Percentiles rank a stretch among this genome's conserved stretches.
These are phyloP conservation scores for Threskiornis aethiopicus DNA, from an alignment of 2,797 vertebrate genomes.

Conservation along the genomic window DNA sequence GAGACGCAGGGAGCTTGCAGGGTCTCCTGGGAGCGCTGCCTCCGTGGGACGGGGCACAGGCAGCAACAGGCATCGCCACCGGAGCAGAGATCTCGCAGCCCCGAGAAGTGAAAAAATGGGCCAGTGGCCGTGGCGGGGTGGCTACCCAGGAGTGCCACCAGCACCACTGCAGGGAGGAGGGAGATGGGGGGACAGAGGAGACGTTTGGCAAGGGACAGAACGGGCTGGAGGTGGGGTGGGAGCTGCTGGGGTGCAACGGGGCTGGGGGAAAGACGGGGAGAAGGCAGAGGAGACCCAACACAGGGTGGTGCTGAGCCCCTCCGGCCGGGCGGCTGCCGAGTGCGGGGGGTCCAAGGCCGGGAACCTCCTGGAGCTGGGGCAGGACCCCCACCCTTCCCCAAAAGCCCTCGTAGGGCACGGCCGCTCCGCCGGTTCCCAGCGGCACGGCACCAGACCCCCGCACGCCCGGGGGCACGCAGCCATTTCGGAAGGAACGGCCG, in stretches of 20 bases:
- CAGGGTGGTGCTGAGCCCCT: too few species aligned
- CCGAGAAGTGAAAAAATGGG: neutral
- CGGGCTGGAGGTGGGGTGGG: neutral
- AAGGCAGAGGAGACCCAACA: too few species aligned
- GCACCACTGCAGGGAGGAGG: neutral
- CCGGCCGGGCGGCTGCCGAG: neutral
- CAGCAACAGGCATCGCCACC: neutral
- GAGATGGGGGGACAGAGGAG: neutral
- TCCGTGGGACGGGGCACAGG: neutral
- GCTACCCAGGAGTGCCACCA: neutral
- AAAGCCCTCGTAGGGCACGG: too few species aligned
- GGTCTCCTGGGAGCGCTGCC: neutral
- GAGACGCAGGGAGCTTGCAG: fast-evolving
- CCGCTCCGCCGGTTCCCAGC: neutral
- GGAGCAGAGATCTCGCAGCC: neutral
- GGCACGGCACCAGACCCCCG: neutral
- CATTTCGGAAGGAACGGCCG: too few species aligned
- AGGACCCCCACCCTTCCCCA: too few species aligned
- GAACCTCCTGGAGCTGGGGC: neutral
- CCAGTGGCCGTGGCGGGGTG: fast-evolving
- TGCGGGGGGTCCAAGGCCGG: fast-evolving
- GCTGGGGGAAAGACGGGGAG: neutral
- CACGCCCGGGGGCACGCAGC: too few species aligned
- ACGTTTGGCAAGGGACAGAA: neutral
- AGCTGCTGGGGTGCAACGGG: neutral